Conservation (phyloP, 2,888 invertebrate species). For the Hirtodrosophila confusa region DNA sequence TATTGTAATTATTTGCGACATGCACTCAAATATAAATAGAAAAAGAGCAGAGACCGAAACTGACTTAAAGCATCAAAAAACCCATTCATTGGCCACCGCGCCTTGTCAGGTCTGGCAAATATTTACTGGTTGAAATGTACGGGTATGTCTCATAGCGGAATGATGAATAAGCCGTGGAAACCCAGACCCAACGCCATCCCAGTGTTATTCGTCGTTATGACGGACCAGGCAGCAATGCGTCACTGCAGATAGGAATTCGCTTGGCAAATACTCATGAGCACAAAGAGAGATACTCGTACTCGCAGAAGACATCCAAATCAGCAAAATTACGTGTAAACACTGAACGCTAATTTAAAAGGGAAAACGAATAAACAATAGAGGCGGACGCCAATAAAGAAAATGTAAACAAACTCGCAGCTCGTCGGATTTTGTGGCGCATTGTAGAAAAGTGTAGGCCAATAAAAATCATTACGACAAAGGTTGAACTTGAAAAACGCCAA, state of each 20-base stretch:
- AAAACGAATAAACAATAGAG: constrained; percentile 32
- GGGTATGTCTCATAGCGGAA: constrained; percentile 7
- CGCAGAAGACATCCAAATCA: background rate
- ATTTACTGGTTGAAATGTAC: constrained; percentile 1
- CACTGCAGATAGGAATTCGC: background rate
- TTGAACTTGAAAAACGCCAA: background rate
- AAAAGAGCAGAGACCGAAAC: background rate
- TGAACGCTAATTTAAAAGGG: constrained; percentile 37
- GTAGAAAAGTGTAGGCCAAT: constrained; percentile 14
- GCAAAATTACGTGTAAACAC: constrained; percentile 17
- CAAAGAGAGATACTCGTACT: background rate
- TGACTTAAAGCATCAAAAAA: constrained; percentile 1
- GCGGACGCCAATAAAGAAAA: constrained; percentile 25
- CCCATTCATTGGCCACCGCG: background rate
- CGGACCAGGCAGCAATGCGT: constrained; percentile 21
- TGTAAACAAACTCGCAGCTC: constrained; percentile 33
- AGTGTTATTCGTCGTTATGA: background rate
- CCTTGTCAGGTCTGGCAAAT: background rate
- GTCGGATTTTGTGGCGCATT: constrained; percentile 6
- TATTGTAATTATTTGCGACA: background rate
- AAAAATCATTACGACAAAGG: constrained; percentile 29
- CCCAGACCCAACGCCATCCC: constrained; percentile 21
- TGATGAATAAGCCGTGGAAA: constrained; percentile 42
- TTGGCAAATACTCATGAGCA: background rate
- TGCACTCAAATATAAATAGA: background rate